These are phyloP conservation scores for Aegithalos caudatus DNA, from an alignment of 2,113 vertebrate species.

Conservation along the genomic window DNA sequence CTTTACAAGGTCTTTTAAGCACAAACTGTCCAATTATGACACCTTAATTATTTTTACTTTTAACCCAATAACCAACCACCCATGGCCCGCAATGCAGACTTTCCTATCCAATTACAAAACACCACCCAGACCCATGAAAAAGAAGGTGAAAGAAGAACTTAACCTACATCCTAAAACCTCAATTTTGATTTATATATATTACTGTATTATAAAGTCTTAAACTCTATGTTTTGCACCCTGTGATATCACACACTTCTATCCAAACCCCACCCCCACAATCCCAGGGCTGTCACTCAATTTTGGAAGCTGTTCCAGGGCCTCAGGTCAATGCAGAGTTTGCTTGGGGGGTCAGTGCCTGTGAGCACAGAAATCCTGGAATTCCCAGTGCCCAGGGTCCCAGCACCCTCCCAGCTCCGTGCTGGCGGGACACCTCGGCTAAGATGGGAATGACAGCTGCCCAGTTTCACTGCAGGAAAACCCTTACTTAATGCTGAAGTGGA, in stretches of 20 bases:
- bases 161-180: not conserved
- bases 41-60: not conserved
- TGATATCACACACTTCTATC: not conserved
- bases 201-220: not conserved
- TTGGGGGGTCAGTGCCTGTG: not conserved
- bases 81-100: not conserved
- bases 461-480: slow-evolving; percentile 94
- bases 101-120: not conserved
- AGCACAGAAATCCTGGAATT: not conserved
- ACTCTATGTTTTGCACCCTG: not conserved
- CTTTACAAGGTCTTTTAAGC: not conserved
- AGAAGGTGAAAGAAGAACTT: not conserved
- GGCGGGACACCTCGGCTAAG: slow-evolving; percentile 63
- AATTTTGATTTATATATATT: not conserved
- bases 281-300: not conserved
- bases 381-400: not conserved
- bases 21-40: not conserved
- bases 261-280: not conserved
- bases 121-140: not conserved
- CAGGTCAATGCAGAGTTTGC: not conserved
- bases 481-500: slow-evolving; percentile 94
- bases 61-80: not conserved
- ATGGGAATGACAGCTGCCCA: slow-evolving; percentile 81
- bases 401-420: not conserved
- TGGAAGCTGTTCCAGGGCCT: not conserved